A percentile compares a stretch with the other conserved stretches of the same genome.
phyloP scores from a whole-genome alignment of 2,113 vertebrate species.

The Salminus brasiliensis region DNA sequence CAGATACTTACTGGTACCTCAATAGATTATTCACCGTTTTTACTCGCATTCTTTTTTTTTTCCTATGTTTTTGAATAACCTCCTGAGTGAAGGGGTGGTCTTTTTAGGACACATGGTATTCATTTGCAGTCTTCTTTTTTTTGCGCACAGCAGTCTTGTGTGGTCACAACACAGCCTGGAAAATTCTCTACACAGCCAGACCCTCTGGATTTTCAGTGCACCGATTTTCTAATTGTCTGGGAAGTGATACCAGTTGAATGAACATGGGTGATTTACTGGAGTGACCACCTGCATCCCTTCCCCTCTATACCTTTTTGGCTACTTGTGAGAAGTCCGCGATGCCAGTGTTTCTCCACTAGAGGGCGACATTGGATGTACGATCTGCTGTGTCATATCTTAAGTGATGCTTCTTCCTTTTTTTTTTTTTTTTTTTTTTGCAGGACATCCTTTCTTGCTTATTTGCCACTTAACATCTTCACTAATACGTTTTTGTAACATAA shows the following conservation, averaged over 20 bases:
- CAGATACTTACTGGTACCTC: neutral
- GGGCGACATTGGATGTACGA: constrained; percentile 53
- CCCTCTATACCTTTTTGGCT: neutral
- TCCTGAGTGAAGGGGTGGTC: constrained; percentile 3
- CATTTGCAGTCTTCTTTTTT: neutral
- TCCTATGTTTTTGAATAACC: neutral
- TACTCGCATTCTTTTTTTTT: too few species aligned
- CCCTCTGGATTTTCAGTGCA: neutral
- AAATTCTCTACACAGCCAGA: neutral
- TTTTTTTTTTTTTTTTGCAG: constrained; percentile 38
- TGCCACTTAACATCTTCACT: constrained; percentile 51
- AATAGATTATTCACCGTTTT: neutral
- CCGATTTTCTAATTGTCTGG: too few species aligned
- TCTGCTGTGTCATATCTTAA: constrained; percentile 46
- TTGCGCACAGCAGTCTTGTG: too few species aligned
- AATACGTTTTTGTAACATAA: constrained; percentile 71
- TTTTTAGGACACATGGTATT: neutral
- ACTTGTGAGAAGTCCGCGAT: neutral
- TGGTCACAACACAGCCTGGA: neutral
- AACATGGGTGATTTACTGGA: neutral
- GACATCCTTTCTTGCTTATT: constrained; percentile 47
- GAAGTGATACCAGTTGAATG: neutral
- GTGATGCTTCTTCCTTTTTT: constrained; percentile 25
- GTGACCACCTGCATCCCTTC: neutral
- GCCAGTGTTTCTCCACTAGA: constrained; percentile 50